Evolutionary conservation across 2,113 vertebrate genomes (phyloP), one percentile per base, ranked within the genome.

Genomic region (Dendropsophus ebraccatus): DNA sequence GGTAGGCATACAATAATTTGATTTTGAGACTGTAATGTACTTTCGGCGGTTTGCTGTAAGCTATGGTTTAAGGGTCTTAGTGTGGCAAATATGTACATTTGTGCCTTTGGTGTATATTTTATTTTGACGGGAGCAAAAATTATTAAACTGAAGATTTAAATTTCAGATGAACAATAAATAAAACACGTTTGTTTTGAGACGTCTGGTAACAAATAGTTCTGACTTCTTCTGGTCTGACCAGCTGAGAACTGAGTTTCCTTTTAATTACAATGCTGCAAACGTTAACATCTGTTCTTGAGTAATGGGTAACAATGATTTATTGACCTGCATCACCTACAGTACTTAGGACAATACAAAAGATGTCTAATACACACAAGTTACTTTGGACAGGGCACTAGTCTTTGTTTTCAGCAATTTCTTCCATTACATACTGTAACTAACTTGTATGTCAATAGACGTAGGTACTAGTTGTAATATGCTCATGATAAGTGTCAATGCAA

Each of bases 91-190:
- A 0, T 81, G 37, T 65, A 65, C 47, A 32, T 13, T 8, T 23
- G 62, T 62, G 79, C 79, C 60, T 47, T 67, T 58, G 60, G 19
- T 82, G 41, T 82, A 69, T 37, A 52, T 82, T 82, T 82, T 14
- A 32, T 37, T 70, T 70, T 70, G 17, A 13, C 9, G 28, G 11
- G 35, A 28, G 14, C 7, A 21, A 21, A 32, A 37, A 47, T 28
- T 8, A 47, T 81, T 62, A 62, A 62, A n/a, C 23, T 78, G 1
- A n/a, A 35, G 56, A n/a, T 78, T 14, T 14, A 16, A n/a, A 62
- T 25, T 80, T 80, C 14, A 52, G 30, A 21, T 19, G 28, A 21
- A 1, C 25, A 30, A 28, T 81, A 2, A 47, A 28, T 47, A 8
- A 10, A 9, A 37, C 54, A 60, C 16, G 60, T 60, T 60, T 79